Evolutionary conservation across 2,113 vertebrate species (phyloP), one percentile per base, ranked within the genome.

Genomic region (Dicentrarchus labrax): DNA sequence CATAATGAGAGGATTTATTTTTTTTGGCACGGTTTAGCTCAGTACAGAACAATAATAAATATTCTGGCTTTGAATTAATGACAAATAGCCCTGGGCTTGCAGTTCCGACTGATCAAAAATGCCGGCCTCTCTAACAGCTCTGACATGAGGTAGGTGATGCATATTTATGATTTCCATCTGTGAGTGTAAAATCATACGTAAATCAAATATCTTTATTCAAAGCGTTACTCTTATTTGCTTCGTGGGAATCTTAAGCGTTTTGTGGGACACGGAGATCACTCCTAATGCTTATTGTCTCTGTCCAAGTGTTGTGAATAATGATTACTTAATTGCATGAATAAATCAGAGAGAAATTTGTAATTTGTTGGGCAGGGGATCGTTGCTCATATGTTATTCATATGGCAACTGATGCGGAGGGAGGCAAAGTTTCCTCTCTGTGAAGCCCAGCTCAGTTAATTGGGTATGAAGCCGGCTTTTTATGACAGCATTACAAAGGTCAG

Each of bases 151-250:
- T 75, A 59, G 53, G 71, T 72, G 43, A 82, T 94, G 84, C 86
- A 94, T 94, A 93, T 94, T 90, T 87, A 94, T 92, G 78, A 86
- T 78, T 84, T 85, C 85, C 86, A 89, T 93, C 91, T 93, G 89
- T 22, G 51, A 89, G 70, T 61, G 70, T 75, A 57, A 86, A 88
- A 83, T 83, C 69, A 86, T 87, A 72, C 82, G 93, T 89, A 82
- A 79, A 89, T 84, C 22, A 82, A 62, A 41, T 48, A 5, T 13
- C 10, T 50, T 68, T 48, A 72, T 54, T 76, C 64, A 65, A 17
- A 79, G 15, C 66, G 36, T 17, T 59, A 54, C 62, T 67, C 61
- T 53, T 17, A 38, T 43, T 45, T 56, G 50, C 48, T 79, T 70
- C 38, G 30, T 21, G 11, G 38, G 38, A 50, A 73, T 4, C 47